Base-by-base conservation (phyloP, 1,140 invertebrate genomes). In the Capitella teleta region DNA sequence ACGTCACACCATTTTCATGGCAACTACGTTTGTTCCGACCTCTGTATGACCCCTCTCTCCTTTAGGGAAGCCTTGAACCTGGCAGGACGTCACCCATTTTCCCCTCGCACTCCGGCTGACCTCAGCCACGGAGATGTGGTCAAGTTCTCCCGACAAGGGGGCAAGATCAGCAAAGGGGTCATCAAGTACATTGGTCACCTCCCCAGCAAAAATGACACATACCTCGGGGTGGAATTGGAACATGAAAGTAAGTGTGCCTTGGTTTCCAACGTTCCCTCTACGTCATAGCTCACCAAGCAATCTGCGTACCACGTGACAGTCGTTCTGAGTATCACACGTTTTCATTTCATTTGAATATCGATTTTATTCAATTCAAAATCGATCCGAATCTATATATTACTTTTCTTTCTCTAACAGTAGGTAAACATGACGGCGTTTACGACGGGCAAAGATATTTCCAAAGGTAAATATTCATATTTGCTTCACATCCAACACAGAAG, bases 391-490 rank as follows among this genome's bases (percentile, higher is more conserved):
- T n/a, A n/a, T n/a, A n/a, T n/a, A n/a, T n/a, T n/a, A n/a, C n/a
- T n/a, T n/a, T n/a, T n/a, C n/a, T n/a, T n/a, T n/a, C n/a, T n/a
- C 24, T 62, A 64, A 40, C 62, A 70, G 70, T 68, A 49, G 68
- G 68, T 24, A 71, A 69, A 54, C 70, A 72, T 64, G 67, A 71
- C 60, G 70, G 70, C 34, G 58, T 59, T 23, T 72, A 67, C 60
- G 63, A 69, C 52, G 66, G 57, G 8, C 56, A 61, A 8, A 56
- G 70, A 53, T 71, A 71, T 51, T 72, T 70, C 50, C 59, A 62
- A 54, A 66, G 68, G 70, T 72, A 61, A 19, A n/a, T n/a, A n/a
- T n/a, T n/a, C n/a, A n/a, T n/a, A n/a, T n/a, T n/a, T n/a, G n/a
- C n/a, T n/a, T n/a, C n/a, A n/a, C n/a, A n/a, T n/a, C n/a, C n/a